Percentiles rank a stretch among this genome's conserved stretches.
phyloP scores from a whole-genome alignment of 1,140 invertebrate species.

The Pygmarrhopalites habei region DNA sequence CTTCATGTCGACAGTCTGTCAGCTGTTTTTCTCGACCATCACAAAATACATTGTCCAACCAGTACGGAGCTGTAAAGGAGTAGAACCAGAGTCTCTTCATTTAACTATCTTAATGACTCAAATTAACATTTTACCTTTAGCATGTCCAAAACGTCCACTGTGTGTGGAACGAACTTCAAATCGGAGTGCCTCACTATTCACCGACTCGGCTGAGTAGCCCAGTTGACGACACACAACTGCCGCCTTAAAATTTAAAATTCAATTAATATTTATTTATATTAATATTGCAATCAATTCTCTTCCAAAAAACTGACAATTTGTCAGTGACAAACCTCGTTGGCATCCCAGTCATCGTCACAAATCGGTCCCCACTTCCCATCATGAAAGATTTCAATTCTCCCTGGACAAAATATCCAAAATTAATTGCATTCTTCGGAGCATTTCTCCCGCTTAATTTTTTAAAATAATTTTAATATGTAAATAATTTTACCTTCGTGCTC shows the following conservation, averaged over 20 bases:
- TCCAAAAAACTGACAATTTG: too few species aligned
- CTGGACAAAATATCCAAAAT: slow-evolving; percentile 45
- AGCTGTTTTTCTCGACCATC: slow-evolving; percentile 66
- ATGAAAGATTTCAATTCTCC: slow-evolving; percentile 81
- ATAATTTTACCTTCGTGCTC: not conserved
- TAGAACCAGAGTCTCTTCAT: not conserved
- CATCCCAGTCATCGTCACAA: slow-evolving; percentile 79
- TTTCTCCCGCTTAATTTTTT: not conserved
- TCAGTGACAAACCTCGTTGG: too few species aligned
- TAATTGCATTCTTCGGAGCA: not conserved
- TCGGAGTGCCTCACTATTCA: slow-evolving; percentile 26
- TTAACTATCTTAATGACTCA: not conserved
- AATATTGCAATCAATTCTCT: too few species aligned
- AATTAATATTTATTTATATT: too few species aligned
- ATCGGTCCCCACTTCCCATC: slow-evolving; percentile 76
- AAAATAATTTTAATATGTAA: not conserved
- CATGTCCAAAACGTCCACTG: slow-evolving; percentile 65
- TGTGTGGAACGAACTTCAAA: slow-evolving; percentile 53
- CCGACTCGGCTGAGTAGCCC: slow-evolving; percentile 56
- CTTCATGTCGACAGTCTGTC: slow-evolving; percentile 65
- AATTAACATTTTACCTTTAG: slow-evolving; percentile 55
- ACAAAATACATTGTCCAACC: slow-evolving; percentile 85
- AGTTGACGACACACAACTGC: slow-evolving; percentile 71
- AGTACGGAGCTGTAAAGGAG: slow-evolving; percentile 58
- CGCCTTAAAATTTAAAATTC: too few species aligned